These are phyloP conservation scores for Catalaphyllia jardinei DNA, from an alignment of 64 coral and sea anemone species.

Conservation along the genomic window DNA sequence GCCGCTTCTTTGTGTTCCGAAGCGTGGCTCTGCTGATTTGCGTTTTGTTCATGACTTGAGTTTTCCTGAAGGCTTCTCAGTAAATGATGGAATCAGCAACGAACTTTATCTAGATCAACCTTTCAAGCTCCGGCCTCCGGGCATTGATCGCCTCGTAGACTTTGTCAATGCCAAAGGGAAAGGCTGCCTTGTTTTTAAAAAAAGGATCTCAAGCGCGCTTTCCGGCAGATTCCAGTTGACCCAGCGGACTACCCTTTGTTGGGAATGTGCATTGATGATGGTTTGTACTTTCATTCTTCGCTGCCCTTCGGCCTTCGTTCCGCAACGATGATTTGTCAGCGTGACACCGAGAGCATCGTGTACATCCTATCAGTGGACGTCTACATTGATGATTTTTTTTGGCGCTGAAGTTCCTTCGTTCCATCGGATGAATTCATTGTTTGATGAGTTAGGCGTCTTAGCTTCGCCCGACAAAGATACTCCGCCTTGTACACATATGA, in stretches of 20 bases:
- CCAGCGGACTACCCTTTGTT: constrained; percentile 42
- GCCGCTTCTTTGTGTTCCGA: too few relatives aligned
- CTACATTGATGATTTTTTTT: constrained; percentile 61
- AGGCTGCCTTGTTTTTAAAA: constrained; percentile 72
- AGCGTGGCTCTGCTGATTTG: too few relatives aligned
- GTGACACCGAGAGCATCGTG: constrained; percentile 44
- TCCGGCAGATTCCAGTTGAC: constrained; percentile 60
- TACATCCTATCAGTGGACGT: constrained; percentile 47
- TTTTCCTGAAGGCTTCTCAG: too few relatives aligned
- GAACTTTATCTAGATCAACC: too few relatives aligned
- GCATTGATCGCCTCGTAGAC: constrained; percentile 40
- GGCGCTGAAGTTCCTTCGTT: not conserved
- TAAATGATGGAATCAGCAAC: too few relatives aligned
- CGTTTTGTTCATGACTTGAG: too few relatives aligned
- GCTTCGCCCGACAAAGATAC: too few relatives aligned
- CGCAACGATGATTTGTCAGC: constrained; percentile 54
- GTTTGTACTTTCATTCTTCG: constrained; percentile 47
- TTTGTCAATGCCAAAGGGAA: constrained; percentile 44
- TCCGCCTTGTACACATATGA: too few relatives aligned
- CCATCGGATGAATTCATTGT: too few relatives aligned
- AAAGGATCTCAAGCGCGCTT: constrained; percentile 54
- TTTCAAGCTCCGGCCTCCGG: not conserved
- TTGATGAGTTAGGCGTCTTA: too few relatives aligned
- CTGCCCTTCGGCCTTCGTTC: constrained; percentile 62
- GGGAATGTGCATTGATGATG: constrained; percentile 17